phyloP scores from a whole-genome alignment of 2,113 vertebrate genomes.

The Gobius niger region DNA sequence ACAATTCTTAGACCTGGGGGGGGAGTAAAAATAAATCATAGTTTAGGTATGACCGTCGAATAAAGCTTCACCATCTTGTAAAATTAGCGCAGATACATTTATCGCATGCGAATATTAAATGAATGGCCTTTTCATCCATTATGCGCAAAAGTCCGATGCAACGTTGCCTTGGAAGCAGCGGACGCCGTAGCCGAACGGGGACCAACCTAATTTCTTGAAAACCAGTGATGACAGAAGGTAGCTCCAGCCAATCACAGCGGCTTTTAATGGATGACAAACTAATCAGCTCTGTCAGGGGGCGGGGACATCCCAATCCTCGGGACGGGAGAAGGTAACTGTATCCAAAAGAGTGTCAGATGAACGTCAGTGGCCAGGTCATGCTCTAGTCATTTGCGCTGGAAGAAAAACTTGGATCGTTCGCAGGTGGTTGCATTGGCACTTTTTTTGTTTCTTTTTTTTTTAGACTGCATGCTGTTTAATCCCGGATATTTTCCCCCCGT shows the following conservation, averaged over 20 bases:
- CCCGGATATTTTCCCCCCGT: conserved; percentile 11
- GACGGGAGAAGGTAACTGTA: conserved; percentile 60
- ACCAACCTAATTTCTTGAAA: conserved; percentile 58
- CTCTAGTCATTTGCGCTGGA: not conserved
- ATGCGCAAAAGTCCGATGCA: conserved; percentile 18
- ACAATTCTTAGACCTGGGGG: no score
- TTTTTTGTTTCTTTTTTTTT: not conserved
- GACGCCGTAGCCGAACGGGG: conserved; percentile 57
- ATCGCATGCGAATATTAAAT: no score
- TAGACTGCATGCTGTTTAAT: not conserved
- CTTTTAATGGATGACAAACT: conserved; percentile 8
- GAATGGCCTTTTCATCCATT: not conserved
- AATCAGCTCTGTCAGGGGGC: conserved; percentile 54
- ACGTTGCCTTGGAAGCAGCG: conserved; percentile 78
- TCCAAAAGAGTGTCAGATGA: conserved; percentile 57
- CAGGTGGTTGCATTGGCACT: conserved; percentile 16
- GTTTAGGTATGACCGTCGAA: no score
- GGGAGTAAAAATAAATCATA: no score
- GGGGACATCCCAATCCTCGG: conserved; percentile 57
- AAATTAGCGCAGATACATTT: no score
- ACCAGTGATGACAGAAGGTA: conserved; percentile 46
- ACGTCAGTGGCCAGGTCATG: conserved; percentile 17
- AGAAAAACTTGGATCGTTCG: conserved; percentile 21
- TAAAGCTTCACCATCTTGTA: no score
- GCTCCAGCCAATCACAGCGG: conserved; percentile 59